phyloP scores from a whole-genome alignment of 1,140 invertebrate genomes.

The Drosophila nebulosa region DNA sequence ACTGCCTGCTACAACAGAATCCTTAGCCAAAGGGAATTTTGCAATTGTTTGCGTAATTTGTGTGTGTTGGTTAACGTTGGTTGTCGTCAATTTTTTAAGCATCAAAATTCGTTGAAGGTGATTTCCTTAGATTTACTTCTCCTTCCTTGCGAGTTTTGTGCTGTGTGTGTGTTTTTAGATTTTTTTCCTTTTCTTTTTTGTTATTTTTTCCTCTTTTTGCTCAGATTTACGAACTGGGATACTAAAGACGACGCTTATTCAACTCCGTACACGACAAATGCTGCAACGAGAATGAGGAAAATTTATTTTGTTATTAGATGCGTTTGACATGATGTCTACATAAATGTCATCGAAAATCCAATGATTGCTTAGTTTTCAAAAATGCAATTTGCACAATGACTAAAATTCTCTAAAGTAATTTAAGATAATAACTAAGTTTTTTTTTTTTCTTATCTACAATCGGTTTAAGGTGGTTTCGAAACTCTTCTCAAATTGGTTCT shows the following conservation, averaged over 20 bases:
- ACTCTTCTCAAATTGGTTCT: no score
- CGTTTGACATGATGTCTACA: slow-evolving; percentile 44
- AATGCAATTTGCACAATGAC: not conserved
- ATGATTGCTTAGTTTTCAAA: slow-evolving; percentile 8
- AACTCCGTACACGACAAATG: slow-evolving; percentile 76
- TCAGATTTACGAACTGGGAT: not conserved
- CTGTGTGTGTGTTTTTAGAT: not conserved
- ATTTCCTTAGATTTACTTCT: not conserved
- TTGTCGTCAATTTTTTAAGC: slow-evolving; percentile 43
- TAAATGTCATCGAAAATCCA: slow-evolving; percentile 32
- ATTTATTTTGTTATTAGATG: slow-evolving; percentile 44
- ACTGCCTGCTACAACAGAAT: slow-evolving; percentile 47
- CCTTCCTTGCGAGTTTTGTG: not conserved
- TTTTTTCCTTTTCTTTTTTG: not conserved
- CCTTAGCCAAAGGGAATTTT: slow-evolving; percentile 81
- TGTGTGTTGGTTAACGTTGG: slow-evolving; percentile 40
- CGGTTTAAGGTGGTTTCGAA: no score
- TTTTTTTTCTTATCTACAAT: no score
- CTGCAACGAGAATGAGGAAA: slow-evolving; percentile 76
- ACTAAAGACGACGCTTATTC: slow-evolving; percentile 12
- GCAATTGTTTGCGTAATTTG: slow-evolving; percentile 76
- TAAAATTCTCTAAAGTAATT: not conserved
- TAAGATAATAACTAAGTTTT: not conserved
- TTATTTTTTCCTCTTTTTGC: slow-evolving; percentile 6
- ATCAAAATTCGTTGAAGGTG: slow-evolving; percentile 10